phyloP scores from a whole-genome alignment of 2,888 invertebrate genomes.

The Tiliacea aurago region DNA sequence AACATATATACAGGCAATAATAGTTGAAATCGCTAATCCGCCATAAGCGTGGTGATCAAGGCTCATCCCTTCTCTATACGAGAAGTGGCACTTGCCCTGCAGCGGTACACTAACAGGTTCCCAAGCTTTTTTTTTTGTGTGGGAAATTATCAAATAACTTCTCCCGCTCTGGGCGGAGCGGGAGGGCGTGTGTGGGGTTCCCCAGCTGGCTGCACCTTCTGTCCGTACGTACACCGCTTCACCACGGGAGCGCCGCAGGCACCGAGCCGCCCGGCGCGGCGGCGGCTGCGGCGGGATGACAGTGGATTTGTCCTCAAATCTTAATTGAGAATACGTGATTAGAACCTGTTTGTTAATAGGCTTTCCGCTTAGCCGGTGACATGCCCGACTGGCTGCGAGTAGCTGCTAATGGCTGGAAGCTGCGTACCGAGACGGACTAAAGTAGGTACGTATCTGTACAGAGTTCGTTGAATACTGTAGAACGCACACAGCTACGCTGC shows the following conservation, averaged over 20 bases:
- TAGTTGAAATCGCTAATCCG: neutral
- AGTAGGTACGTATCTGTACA: neutral
- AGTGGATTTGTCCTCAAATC: slow-evolving; percentile 40
- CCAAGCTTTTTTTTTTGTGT: no score
- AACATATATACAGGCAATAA: no score
- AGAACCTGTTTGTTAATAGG: slow-evolving; percentile 44
- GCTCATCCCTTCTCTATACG: neutral
- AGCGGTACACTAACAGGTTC: no score
- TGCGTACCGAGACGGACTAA: neutral
- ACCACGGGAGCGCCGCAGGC: neutral
- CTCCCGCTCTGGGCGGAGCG: no score
- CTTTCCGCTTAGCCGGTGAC: slow-evolving; percentile 26
- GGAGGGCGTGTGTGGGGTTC: no score
- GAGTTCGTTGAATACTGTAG: neutral
- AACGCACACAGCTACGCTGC: neutral
- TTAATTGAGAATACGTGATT: slow-evolving; percentile 56
- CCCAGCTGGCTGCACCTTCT: slow-evolving; percentile 1
- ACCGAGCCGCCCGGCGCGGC: neutral
- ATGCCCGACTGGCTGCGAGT: neutral
- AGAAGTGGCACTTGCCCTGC: neutral
- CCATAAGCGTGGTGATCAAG: neutral
- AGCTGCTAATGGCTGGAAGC: neutral
- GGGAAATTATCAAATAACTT: no score
- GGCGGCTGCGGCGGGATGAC: slow-evolving; percentile 3
- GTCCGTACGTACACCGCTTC: rapidly evolving